Evolutionary conservation across 2,113 vertebrate genomes (phyloP), one percentile per base, ranked within the genome.

Genomic region (Edolisoma coerulescens): DNA sequence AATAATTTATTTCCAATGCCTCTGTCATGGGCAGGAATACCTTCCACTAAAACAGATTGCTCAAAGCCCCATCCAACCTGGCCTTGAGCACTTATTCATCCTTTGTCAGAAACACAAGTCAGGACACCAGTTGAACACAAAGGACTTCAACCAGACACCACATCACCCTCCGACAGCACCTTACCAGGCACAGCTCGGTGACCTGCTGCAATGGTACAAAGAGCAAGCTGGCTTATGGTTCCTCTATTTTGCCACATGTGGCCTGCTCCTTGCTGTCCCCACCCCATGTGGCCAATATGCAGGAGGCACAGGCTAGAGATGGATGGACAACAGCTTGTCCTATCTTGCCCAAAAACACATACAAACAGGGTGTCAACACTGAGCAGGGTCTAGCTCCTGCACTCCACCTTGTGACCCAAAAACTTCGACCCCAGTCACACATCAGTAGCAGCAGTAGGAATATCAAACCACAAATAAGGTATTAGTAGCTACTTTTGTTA

Each of bases 281-380:
- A 79, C 2, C 6, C 39, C 1, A 0, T 0, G 0, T 21, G 24
- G 56, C 30, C 74, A 82, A 39, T 16, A 27, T 0, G 6, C 23
- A 69, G 50, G 24, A 89, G 45, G 28, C 75, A 60, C 30, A 93
- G 61, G 35, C 41, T 44, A 49, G 57, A 71, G 53, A 24, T 32
- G 13, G 39, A 59, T 27, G 49, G 61, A 60, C 56, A 87, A 37
- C 35, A 76, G 39, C 49, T 64, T 47, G 18, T 59, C 18, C 59
- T 52, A 8, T 27, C 61, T 27, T 87, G 35, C 49, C 85, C 79
- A 59, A 65, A 68, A 47, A 27, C 26, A 63, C 44, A 21, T 8
- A 35, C 9, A 32, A 91, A 69, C 33, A 82, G 42, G 15, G 16
- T 35, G 63, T 27, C 47, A 59, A 42, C 37, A 44, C 33, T 28